Evolutionary conservation across 2,113 vertebrate genomes (phyloP), one percentile per base, ranked within the genome.

Genomic region (Cinclus cinclus): DNA sequence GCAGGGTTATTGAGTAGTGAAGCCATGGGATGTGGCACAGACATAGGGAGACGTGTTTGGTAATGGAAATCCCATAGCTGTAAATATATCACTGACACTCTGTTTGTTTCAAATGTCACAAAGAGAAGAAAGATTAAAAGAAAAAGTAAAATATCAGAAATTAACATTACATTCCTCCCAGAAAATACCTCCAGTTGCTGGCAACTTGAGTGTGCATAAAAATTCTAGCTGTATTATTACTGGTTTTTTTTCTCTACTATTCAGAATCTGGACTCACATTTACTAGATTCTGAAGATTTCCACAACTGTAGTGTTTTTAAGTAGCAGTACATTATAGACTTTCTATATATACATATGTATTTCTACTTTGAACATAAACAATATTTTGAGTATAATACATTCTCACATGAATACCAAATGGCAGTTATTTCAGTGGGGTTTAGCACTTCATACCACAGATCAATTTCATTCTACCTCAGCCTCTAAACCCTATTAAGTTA

Each of bases 21-120:
- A 71, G 39, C 13, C 23, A 42, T 18, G 81, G 24, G 28, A 79
- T 42, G 20, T 2, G 2, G 37, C 52, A 52, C 23, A 86, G 60
- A 86, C 14, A 7, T 25, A 10, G 27, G 9, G 19, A 69, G 50
- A 53, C 2, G 0, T 1, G 1, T 23, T 44, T 67, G 25, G 15
- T 50, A 37, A 46, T 67, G 25, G 30, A 93, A 56, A 78, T 62
- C n/a, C 28, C n/a, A 49, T 22, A 52, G 18, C 21, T 76, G 35
- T 35, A 69, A 87, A 89, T 22, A 74, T 6, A 56, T 50, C 47
- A 50, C 7, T 24, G 2, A 33, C 7, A 52, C 3, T 25, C 22
- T 83, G 25, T 31, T n/a, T 18, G 2, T 46, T 53, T n/a, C 37
- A 59, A 84, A 52, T 39, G 31, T 49, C 47, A 49, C 11, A 83